Percentiles rank a stretch among this genome's conserved stretches.
These are phyloP conservation scores for Cheilosia pagana DNA, from an alignment of 2,888 invertebrate genomes.

Conservation along the genomic window DNA sequence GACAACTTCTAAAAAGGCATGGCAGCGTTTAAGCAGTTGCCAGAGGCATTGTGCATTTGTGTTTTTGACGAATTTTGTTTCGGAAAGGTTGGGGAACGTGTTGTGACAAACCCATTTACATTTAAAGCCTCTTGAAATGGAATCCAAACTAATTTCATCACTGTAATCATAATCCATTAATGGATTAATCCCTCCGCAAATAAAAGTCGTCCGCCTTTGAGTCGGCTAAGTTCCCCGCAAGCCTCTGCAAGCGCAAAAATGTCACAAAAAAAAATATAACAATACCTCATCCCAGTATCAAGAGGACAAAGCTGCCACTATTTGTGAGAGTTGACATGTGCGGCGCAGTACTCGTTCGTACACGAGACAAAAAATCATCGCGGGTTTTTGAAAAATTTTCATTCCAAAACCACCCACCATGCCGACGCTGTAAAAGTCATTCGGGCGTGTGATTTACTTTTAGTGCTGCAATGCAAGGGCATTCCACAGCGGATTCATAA, in stretches of 20 bases:
- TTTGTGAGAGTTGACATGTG: slow-evolving; percentile 67
- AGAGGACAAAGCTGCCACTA: slow-evolving; percentile 61
- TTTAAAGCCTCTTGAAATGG: no score
- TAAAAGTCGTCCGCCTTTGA: background rate
- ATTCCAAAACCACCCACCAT: slow-evolving; percentile 22
- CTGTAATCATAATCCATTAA: slow-evolving; percentile 10
- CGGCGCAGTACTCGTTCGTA: background rate
- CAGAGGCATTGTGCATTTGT: no score
- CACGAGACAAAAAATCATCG: slow-evolving; percentile 61
- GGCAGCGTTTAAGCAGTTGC: no score
- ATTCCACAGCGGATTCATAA: slow-evolving; percentile 61
- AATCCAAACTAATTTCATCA: no score
- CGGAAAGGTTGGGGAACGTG: no score
- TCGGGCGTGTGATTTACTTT: slow-evolving; percentile 70
- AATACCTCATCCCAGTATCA: slow-evolving; percentile 39
- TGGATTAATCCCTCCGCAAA: background rate
- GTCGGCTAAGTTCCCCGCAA: background rate
- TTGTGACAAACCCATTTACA: no score
- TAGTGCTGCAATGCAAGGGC: slow-evolving; percentile 37
- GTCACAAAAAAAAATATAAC: slow-evolving; percentile 2
- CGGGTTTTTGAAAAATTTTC: slow-evolving; percentile 27
- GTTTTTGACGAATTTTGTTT: no score
- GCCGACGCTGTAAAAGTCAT: slow-evolving; percentile 59
- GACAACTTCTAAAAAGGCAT: no score
- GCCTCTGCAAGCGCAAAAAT: background rate